Evolutionary conservation across 2,113 vertebrate species (phyloP).

Genomic region (Channa maculata): DNA sequence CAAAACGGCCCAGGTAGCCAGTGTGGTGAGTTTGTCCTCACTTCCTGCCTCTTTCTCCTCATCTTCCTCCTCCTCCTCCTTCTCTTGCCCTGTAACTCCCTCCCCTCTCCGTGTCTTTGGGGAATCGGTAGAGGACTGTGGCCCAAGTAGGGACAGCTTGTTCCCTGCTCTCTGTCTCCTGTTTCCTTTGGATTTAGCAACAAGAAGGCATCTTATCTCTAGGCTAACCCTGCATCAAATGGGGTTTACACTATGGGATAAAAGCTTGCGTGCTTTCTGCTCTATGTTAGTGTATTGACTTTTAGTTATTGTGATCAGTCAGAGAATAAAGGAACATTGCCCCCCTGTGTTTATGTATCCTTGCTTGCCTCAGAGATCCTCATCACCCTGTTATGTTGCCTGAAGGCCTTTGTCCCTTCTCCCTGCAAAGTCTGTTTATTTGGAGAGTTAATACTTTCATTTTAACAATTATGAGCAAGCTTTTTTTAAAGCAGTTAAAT

Average conservation of each 20-base stretch:
- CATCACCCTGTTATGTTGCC: constrained; percentile 56
- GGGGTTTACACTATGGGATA: constrained; percentile 67
- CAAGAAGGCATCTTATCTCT: constrained; percentile 85
- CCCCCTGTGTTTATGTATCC: constrained; percentile 38
- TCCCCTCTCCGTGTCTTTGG: constrained; percentile 79
- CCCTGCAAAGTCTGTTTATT: constrained; percentile 69
- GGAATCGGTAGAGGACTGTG: constrained; percentile 80
- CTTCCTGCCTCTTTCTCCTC: constrained; percentile 80
- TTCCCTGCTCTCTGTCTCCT: constrained; percentile 82
- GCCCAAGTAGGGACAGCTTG: constrained; percentile 86
- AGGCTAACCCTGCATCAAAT: constrained; percentile 87
- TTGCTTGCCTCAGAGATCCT: constrained; percentile 69
- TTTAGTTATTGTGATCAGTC: constrained; percentile 60
- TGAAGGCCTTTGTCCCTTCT: constrained; percentile 49
- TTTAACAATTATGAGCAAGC: constrained; percentile 6
- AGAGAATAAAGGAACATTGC: constrained; percentile 38
- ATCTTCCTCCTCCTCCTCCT: constrained; percentile 76
- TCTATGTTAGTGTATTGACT: constrained; percentile 68
- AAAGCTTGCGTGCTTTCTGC: constrained; percentile 82
- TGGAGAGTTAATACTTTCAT: constrained; percentile 57
- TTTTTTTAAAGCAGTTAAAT: constrained; percentile 7
- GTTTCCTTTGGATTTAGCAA: constrained; percentile 77
- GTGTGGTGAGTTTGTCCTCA: constrained; percentile 93
- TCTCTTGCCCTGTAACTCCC: constrained; percentile 76
- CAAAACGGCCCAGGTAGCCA: constrained; percentile 91